Base-by-base conservation (phyloP, 2,113 vertebrate species). In the Alexandromys fortis region DNA sequence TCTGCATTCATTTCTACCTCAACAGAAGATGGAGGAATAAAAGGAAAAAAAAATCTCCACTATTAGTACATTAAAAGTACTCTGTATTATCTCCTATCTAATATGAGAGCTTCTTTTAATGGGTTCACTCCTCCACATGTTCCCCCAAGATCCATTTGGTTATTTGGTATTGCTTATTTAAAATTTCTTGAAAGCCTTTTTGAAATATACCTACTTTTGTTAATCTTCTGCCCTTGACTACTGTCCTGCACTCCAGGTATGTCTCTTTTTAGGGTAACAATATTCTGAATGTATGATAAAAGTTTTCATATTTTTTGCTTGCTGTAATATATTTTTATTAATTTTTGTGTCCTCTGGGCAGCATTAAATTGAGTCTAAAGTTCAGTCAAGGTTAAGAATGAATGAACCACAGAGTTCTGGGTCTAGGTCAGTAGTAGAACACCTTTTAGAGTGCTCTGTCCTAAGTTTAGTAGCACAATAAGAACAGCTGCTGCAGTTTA, bases 1-100 rank as follows among this genome's bases (percentile, higher is more conserved):
- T 79, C 35, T 70, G 38, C 42, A 67, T 82, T 65, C 89, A 35
- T 93, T 90, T 90, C 68, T 93, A 93, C 26, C 3, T 17, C 91
- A 55, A 72, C 83, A 38, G 38, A 58, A 78, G 13, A 14, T 83
- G n/a, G 33, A 73, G 30, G 68, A 72, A 67, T 85, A 82, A 83
- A 78, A 28, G 65, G 14, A 19, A 4, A 89, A 89, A n/a, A 89
- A 49, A 76, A 1, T 3, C 73, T n/a, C 83, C 91, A 10, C 49
- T 93, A 33, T 77, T 91, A 65, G 4, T 75, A 12, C 13, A 58
- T 33, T 42, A 55, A 78, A 85, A 68, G 58, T 49, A 16, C 79
- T 86, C 17, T 85, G 17, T 72, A 67, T 65, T 77, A 42, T 77
- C 52, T 87, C 33, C 42, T 14, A 9, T 67, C 12, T 94, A 83